Conservation (phyloP, 2,113 vertebrate genomes). For the Amblyopsis rosae region DNA sequence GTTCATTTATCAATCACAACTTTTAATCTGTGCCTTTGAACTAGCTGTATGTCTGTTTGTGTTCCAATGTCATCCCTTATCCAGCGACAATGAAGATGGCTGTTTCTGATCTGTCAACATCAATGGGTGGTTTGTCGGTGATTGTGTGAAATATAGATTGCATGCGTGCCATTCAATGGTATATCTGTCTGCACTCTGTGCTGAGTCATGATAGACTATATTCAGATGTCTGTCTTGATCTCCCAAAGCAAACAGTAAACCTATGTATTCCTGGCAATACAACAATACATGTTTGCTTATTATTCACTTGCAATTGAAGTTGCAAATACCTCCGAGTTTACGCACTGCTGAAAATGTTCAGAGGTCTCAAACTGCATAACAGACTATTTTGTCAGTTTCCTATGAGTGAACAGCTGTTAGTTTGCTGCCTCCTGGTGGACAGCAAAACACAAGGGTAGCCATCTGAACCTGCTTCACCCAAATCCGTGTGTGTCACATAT, state of each 20-base stretch:
- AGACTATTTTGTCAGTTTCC: background rate
- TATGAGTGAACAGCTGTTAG: constrained; percentile 13
- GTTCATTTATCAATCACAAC: constrained; percentile 14
- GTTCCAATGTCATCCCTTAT: background rate
- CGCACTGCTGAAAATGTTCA: background rate
- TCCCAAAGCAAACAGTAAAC: background rate
- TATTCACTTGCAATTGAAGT: background rate
- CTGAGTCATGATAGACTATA: background rate
- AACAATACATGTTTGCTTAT: background rate
- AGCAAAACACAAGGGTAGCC: constrained; percentile 9
- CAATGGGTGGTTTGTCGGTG: background rate
- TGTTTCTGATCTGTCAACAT: background rate
- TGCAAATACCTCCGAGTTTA: background rate
- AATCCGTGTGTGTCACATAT: background rate
- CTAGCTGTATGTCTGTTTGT: constrained; percentile 2
- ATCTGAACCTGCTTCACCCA: background rate
- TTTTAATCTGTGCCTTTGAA: constrained; percentile 13
- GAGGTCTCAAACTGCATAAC: background rate
- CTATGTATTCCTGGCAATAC: background rate
- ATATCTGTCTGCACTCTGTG: background rate
- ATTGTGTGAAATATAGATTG: background rate
- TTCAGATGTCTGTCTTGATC: background rate
- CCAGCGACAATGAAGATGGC: background rate
- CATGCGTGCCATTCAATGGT: background rate
- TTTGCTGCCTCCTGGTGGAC: constrained; percentile 65